A percentile compares a stretch with the other conserved stretches of the same genome.
phyloP scores from a whole-genome alignment of 2,113 vertebrate genomes.

The Hepsetus odoe region DNA sequence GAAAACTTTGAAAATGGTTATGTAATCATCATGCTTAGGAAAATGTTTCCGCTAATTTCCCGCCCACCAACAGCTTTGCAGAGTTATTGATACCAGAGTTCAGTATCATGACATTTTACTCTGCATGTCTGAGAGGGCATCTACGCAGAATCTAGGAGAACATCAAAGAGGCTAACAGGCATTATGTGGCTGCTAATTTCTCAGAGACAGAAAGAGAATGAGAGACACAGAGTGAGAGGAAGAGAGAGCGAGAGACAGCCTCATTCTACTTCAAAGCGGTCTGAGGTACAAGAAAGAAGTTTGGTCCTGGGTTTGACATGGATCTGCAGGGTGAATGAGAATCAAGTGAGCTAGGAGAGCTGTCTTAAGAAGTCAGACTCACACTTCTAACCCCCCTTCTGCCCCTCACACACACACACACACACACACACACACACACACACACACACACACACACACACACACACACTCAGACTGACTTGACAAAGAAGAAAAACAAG shows the following conservation, averaged over 20 bases:
- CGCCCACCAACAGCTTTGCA: not conserved
- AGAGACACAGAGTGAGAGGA: constrained; percentile 31
- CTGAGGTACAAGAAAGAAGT: constrained; percentile 80
- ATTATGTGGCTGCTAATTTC: constrained; percentile 79
- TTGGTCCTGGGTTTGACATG: constrained; percentile 82
- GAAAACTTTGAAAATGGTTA: not conserved
- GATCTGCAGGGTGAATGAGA: constrained; percentile 85
- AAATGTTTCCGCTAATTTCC: not conserved
- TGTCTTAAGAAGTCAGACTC: constrained; percentile 73
- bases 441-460: constrained; percentile 37
- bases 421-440: constrained; percentile 24
- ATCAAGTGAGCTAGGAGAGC: constrained; percentile 78
- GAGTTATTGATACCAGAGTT: not conserved
- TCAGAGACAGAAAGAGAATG: constrained; percentile 50
- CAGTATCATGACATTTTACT: not conserved
- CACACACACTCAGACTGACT: constrained; percentile 59
- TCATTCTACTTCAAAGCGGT: constrained; percentile 84
- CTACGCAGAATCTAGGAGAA: constrained; percentile 75
- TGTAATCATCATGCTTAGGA: not conserved
- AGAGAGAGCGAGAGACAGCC: constrained; percentile 63
- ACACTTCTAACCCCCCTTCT: constrained; percentile 71
- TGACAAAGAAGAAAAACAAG: constrained; percentile 79
- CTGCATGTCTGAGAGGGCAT: constrained; percentile 71
- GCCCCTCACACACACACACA: constrained; percentile 49
- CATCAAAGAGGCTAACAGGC: constrained; percentile 82